These are phyloP conservation scores for Peucedramus taeniatus DNA, from an alignment of 2,113 vertebrate species.

Conservation along the genomic window DNA sequence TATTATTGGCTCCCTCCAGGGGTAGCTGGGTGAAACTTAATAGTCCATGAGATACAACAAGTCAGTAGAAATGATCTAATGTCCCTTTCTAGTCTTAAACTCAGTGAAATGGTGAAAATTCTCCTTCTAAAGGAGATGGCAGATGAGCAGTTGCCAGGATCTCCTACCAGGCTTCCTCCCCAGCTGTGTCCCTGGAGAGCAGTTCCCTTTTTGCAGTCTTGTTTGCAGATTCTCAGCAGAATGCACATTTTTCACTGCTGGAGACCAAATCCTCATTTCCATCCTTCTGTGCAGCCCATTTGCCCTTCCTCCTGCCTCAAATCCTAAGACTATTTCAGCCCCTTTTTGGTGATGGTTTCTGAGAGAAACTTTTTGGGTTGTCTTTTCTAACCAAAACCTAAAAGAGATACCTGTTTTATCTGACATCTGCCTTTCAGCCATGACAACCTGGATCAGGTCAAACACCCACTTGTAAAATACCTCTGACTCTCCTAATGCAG, in stretches of 20 bases:
- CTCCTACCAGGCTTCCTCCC: not conserved
- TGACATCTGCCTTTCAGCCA: not conserved
- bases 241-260: not conserved
- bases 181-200: not conserved
- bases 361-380: not conserved
- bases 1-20: conserved; percentile 39
- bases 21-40: conserved; percentile 45
- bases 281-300: not conserved
- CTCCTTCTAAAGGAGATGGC: not conserved
- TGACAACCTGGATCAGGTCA: not conserved
- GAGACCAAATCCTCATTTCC: not conserved
- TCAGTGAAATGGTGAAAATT: conserved; percentile 46
- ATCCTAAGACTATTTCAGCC: not conserved
- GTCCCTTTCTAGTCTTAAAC: conserved; percentile 45
- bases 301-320: not conserved
- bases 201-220: not conserved
- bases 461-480: not conserved
- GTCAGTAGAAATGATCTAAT: conserved; percentile 54
- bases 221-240: not conserved
- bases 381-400: not conserved
- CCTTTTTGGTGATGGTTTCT: not conserved
- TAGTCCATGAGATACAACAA: conserved; percentile 33
- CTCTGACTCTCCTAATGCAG: not conserved
- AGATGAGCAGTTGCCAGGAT: conserved; percentile 14
- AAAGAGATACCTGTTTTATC: not conserved